These are phyloP conservation scores for Volucella inanis DNA, from an alignment of 2,888 invertebrate genomes.

Conservation along the genomic window DNA sequence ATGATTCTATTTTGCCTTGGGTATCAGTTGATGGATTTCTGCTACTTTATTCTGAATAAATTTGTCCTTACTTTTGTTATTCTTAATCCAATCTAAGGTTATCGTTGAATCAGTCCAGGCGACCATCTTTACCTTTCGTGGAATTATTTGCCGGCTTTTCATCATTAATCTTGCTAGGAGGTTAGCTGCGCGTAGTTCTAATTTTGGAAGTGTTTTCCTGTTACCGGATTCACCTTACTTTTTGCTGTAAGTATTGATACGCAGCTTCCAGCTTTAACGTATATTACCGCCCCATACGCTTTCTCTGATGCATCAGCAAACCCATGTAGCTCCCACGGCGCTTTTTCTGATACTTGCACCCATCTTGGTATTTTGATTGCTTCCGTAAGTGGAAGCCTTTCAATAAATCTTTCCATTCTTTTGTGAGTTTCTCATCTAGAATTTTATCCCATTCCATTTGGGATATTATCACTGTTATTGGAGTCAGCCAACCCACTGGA, in stretches of 20 bases:
- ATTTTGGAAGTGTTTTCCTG: conserved; percentile 2
- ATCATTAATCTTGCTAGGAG: conserved; percentile 22
- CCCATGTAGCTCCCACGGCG: too few relatives aligned
- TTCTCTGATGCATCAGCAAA: too few relatives aligned
- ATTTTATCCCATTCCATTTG: conserved; percentile 33
- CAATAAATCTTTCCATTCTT: neutral
- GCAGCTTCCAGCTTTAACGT: too few relatives aligned
- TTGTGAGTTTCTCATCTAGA: conserved; percentile 20
- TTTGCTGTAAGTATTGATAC: neutral
- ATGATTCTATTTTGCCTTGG: neutral
- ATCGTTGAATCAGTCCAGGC: neutral
- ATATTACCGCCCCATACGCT: too few relatives aligned
- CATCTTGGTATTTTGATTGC: too few relatives aligned
- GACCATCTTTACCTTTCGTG: neutral
- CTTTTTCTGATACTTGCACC: too few relatives aligned
- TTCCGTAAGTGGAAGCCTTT: too few relatives aligned
- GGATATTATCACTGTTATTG: neutral
- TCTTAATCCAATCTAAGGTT: neutral
- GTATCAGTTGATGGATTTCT: conserved; percentile 26
- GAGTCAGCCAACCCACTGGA: neutral
- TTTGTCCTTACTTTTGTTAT: conserved; percentile 7
- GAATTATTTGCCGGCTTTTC: conserved; percentile 1
- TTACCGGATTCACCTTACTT: neutral
- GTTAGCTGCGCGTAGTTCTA: conserved; percentile 13
- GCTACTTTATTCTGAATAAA: conserved; percentile 26